Percentiles rank a stretch among this genome's conserved stretches.
These are phyloP conservation scores for Eclectus roratus DNA, from an alignment of 2,113 vertebrate genomes.

Conservation along the genomic window DNA sequence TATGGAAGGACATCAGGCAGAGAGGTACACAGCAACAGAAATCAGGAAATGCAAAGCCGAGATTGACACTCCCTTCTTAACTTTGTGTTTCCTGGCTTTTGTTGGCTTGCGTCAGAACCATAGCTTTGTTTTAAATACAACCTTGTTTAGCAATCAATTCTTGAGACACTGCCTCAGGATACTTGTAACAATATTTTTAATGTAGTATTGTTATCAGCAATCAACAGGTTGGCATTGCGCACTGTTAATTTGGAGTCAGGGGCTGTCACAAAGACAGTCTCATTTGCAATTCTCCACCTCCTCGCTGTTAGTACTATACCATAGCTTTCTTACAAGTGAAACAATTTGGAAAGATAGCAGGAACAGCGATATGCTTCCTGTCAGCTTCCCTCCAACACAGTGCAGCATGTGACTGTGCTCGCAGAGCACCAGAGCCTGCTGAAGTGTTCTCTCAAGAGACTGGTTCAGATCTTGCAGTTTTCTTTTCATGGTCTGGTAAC, in stretches of 20 bases:
- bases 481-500: not conserved
- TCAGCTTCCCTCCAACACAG: not conserved
- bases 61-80: not conserved
- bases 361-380: not conserved
- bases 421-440: not conserved
- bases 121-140: constrained; percentile 6
- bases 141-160: not conserved
- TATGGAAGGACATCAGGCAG: not conserved
- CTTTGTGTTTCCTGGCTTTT: constrained; percentile 33
- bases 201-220: not conserved
- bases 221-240: not conserved
- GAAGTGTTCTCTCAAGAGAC: not conserved
- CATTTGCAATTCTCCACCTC: not conserved
- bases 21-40: not conserved
- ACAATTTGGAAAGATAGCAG: not conserved
- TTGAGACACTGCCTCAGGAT: not conserved
- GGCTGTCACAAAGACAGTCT: not conserved
- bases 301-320: not conserved
- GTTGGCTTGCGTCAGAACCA: not conserved
- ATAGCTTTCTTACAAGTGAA: not conserved
- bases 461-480: not conserved
- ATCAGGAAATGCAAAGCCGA: not conserved
- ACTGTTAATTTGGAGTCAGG: not conserved
- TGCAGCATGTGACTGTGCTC: not conserved
- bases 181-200: not conserved